Evolutionary conservation across 2,888 invertebrate species (phyloP).

Genomic region (Cheilosia soror): DNA sequence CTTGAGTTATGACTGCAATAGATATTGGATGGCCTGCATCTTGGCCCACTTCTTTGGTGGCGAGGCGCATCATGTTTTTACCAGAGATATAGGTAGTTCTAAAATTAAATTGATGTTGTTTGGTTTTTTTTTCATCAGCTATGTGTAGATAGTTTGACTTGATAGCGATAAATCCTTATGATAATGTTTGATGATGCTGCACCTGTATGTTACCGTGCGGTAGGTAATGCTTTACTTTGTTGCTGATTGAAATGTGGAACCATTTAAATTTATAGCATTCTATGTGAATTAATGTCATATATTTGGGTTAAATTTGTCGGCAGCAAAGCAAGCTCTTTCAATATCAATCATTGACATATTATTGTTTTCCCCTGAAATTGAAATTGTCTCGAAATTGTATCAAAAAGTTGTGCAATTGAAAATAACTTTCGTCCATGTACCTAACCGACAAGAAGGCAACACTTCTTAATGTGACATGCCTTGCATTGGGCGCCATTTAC

Average conservation of each 20-base stretch:
- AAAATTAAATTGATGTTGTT: slow-evolving; percentile 60
- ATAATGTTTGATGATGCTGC: slow-evolving; percentile 20
- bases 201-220: slow-evolving; percentile 34
- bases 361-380: neutral
- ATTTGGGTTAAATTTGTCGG: no score
- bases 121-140: slow-evolving; percentile 14
- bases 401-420: no score
- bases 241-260: neutral
- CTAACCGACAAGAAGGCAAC: no score
- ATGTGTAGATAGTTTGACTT: slow-evolving; percentile 2
- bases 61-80: slow-evolving; percentile 28
- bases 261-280: no score
- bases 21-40: slow-evolving; percentile 55
- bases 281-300: no score
- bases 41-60: slow-evolving; percentile 72
- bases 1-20: slow-evolving; percentile 41
- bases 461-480: no score
- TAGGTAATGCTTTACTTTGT: slow-evolving; percentile 28
- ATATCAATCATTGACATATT: neutral
- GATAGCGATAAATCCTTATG: slow-evolving; percentile 1
- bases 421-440: no score
- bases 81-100: slow-evolving; percentile 27
- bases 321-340: no score
- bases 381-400: no score
- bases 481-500: neutral